Base-by-base conservation (phyloP, 1,140 invertebrate species). In the Trichogramma pretiosum region DNA sequence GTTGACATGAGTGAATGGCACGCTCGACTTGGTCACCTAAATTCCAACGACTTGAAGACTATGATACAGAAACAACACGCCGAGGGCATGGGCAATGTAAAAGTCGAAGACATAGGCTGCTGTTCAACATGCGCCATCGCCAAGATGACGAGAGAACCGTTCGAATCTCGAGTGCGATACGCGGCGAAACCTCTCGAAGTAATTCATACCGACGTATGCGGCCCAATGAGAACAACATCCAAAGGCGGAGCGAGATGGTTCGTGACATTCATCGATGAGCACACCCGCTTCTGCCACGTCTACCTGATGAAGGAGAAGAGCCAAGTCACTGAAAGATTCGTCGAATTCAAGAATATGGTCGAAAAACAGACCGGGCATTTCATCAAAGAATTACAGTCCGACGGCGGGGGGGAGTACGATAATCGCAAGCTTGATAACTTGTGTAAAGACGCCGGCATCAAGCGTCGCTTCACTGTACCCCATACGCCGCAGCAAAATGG, bases 181-280 rank as follows among this genome's bases (percentile, higher is more conserved):
- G 37, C 18, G 22, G 32, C 5, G 16, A 14, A n/a, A 46, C 11
- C 46, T 47, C 14, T 59, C 10, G 53, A 55, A 24, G 14, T 59
- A 1, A 38, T 55, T 0, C 46, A 59, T 28, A 32, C 50, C 4
- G 55, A 59, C 21, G 46, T 46, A 21, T 43, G 48, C 28, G 44
- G 53, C 1, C 48, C 48, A 14, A 54, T 54, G 46, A 46, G 36
- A 34, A 14, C 3, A 5, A 26, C 14, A 26, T 55, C 50, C 9
- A 32, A 49, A 14, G 47, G 48, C 8, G 50, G 50, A 40, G 28
- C 48, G 11, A 36, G 36, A 18, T 65, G 62, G 50, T 61, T 61
- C 16, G 40, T 65, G 5, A 56, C 49, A 13, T 63, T 63, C 38
- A 62, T 56, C 1, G 41, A 52, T 13, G 45, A 52, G 19, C 28